phyloP scores from a whole-genome alignment of 2,888 invertebrate genomes.

The Aquatica leii region DNA sequence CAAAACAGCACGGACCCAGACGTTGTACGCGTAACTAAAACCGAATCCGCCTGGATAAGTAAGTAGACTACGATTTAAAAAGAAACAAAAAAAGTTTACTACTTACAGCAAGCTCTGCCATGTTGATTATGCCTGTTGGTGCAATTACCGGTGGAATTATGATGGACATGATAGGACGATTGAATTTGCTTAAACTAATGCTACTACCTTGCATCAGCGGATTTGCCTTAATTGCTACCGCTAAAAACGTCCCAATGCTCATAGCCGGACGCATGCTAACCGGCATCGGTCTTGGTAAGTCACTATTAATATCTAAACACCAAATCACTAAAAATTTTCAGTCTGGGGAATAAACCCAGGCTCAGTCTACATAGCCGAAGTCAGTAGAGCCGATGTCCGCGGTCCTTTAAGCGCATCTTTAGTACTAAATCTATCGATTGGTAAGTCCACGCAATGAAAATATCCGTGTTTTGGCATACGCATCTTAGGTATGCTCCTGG shows the following conservation, averaged over 20 bases:
- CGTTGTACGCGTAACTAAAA: constrained; percentile 55
- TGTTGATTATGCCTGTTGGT: constrained; percentile 64
- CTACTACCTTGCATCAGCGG: constrained; percentile 63
- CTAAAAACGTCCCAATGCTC: constrained; percentile 62
- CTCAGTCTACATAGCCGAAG: constrained; percentile 68
- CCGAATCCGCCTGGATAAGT: constrained; percentile 63
- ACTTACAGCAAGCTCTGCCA: constrained; percentile 63
- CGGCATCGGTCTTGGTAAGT: constrained; percentile 62
- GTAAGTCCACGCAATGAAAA: background rate
- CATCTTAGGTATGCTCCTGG: constrained; percentile 63
- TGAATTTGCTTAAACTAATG: constrained; percentile 65
- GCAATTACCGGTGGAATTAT: constrained; percentile 64
- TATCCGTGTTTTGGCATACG: background rate
- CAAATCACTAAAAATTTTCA: too few relatives aligned
- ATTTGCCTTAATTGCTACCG: constrained; percentile 64
- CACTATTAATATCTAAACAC: too few relatives aligned
- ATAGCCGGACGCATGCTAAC: constrained; percentile 63
- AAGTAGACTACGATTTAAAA: background rate
- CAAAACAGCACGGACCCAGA: constrained; percentile 43
- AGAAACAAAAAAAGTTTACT: background rate
- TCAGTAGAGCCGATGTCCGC: constrained; percentile 65
- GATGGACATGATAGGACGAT: constrained; percentile 65
- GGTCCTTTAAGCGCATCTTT: constrained; percentile 60
- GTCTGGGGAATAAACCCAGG: constrained; percentile 67
- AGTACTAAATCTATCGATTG: background rate